These are phyloP conservation scores for Melospiza melodia DNA, from an alignment of 2,113 vertebrate species.

Conservation along the genomic window DNA sequence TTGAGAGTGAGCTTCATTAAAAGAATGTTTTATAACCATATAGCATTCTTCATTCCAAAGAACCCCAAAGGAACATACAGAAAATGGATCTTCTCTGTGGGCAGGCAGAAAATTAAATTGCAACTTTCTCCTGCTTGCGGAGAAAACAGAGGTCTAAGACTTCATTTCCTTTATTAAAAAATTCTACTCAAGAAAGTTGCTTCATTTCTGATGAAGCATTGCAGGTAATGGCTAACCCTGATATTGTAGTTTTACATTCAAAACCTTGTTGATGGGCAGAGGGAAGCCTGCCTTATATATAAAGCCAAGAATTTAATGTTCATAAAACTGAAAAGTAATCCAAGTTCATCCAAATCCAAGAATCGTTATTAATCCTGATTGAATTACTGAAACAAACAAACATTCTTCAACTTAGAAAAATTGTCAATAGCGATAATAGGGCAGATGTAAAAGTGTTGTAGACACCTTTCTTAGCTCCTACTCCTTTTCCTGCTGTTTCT, in stretches of 20 bases:
- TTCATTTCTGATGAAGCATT: neutral
- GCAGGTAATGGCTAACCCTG: neutral
- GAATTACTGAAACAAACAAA: neutral
- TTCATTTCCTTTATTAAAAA: neutral
- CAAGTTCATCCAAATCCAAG: neutral
- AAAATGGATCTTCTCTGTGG: neutral
- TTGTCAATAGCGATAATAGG: neutral
- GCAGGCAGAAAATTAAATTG: slow-evolving; percentile 35
- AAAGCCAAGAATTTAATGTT: neutral
- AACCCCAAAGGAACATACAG: neutral
- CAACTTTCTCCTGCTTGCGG: slow-evolving; percentile 13
- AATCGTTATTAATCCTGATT: neutral
- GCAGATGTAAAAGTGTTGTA: neutral
- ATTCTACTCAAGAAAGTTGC: neutral
- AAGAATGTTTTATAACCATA: neutral
- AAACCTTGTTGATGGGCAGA: neutral
- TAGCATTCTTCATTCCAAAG: slow-evolving; percentile 8
- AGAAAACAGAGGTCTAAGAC: neutral
- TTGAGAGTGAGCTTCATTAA: neutral
- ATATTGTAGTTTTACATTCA: neutral
- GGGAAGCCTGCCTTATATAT: neutral
- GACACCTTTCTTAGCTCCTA: neutral
- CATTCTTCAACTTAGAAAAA: neutral
- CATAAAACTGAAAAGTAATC: neutral
- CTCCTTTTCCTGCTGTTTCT: neutral